Evolutionary conservation across 2,113 vertebrate genomes (phyloP).

Genomic region (Proterorhinus semilunaris): DNA sequence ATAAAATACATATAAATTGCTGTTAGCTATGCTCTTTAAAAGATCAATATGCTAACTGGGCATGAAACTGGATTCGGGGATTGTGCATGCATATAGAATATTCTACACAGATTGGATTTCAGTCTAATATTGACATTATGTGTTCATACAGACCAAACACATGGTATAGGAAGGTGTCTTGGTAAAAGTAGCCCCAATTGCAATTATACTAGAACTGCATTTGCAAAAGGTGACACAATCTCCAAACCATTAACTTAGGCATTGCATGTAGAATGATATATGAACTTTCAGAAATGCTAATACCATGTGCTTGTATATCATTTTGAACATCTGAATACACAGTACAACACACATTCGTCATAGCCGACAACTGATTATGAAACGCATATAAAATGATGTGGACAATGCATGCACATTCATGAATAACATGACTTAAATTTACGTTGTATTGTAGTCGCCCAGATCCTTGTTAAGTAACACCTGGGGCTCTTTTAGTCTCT

Average conservation of each 20-base stretch:
- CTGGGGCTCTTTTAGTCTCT: not conserved
- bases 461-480: not conserved
- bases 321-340: not conserved
- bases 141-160: not conserved
- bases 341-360: not conserved
- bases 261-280: not conserved
- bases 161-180: not conserved
- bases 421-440: not conserved
- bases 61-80: slow-evolving; percentile 6
- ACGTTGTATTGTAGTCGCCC: not conserved
- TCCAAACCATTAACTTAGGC: not conserved
- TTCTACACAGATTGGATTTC: not conserved
- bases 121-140: not conserved
- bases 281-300: not conserved
- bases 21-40: slow-evolving; percentile 2
- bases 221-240: not conserved
- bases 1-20: slow-evolving; percentile 10
- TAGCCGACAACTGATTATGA: not conserved
- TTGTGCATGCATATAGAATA: not conserved
- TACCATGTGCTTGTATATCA: not conserved
- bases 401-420: not conserved
- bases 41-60: slow-evolving; percentile 7
- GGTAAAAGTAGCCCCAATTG: not conserved
- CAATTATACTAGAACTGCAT: not conserved
- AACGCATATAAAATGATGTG: not conserved